phyloP scores from a whole-genome alignment of 2,888 invertebrate genomes.

The Amphipoea oculea region DNA sequence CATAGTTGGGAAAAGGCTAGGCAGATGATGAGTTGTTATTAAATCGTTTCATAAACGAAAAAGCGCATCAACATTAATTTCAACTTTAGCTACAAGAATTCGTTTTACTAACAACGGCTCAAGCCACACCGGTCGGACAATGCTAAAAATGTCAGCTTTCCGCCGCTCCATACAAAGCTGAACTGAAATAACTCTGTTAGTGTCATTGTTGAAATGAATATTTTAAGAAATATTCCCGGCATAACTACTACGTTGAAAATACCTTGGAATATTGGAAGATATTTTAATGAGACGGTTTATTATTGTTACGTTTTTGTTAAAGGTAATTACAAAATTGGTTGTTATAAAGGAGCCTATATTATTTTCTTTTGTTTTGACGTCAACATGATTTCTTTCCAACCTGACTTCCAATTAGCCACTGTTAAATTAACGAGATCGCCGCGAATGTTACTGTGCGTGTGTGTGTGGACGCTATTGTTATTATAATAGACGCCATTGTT shows the following conservation, averaged over 20 bases:
- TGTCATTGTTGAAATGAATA: slow-evolving; percentile 69
- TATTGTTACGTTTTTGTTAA: slow-evolving; percentile 3
- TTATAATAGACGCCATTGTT: too few relatives aligned
- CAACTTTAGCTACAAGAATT: slow-evolving; percentile 13
- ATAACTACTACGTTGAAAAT: slow-evolving; percentile 12
- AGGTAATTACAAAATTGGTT: not conserved
- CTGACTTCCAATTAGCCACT: not conserved
- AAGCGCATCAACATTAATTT: slow-evolving; percentile 14
- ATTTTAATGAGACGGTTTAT: slow-evolving; percentile 21
- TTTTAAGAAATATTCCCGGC: slow-evolving; percentile 38
- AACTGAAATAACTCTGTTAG: slow-evolving; percentile 71
- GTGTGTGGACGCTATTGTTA: too few relatives aligned
- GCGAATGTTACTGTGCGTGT: too few relatives aligned
- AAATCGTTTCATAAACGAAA: not conserved
- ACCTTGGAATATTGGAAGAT: slow-evolving; percentile 1
- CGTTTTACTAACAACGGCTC: slow-evolving; percentile 29
- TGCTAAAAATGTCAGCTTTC: slow-evolving; percentile 70
- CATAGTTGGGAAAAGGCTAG: too few relatives aligned
- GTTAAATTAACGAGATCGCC: too few relatives aligned
- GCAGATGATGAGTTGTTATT: not conserved
- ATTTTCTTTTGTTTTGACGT: not conserved
- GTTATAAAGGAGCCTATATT: too few relatives aligned
- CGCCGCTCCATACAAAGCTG: slow-evolving; percentile 57
- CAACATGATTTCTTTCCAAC: not conserved
- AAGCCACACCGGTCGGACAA: slow-evolving; percentile 58